Percentiles rank a stretch among this genome's conserved stretches.
Evolutionary conservation across 1,140 invertebrate genomes (phyloP).

Genomic region (Cotesia vestalis): DNA sequence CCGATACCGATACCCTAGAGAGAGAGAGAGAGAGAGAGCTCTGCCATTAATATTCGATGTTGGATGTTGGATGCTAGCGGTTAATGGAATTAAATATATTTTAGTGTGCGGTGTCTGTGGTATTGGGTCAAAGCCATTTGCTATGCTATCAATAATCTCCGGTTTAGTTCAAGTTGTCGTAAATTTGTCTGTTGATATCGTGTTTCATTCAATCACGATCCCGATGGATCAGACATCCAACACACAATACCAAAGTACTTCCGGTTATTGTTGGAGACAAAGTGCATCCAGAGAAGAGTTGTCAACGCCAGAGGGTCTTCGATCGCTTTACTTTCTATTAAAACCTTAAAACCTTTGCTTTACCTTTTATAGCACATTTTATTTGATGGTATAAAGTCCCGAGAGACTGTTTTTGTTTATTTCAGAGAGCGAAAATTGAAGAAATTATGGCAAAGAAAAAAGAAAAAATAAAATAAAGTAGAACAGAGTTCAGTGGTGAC

Average conservation of each 20-base stretch:
- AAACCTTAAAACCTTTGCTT: too few relatives aligned
- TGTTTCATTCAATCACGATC: constrained; percentile 38
- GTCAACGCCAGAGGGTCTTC: constrained; percentile 15
- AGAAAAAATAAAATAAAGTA: not conserved
- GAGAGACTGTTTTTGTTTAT: too few relatives aligned
- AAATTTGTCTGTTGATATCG: constrained; percentile 4
- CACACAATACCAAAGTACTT: constrained; percentile 2
- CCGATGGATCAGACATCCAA: not conserved
- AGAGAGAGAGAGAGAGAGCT: not conserved
- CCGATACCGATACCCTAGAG: not conserved
- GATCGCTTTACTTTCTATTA: not conserved
- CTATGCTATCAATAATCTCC: constrained; percentile 10
- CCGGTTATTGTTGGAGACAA: constrained; percentile 2
- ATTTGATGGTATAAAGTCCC: not conserved
- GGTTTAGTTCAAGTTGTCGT: constrained; percentile 19
- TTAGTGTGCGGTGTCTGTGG: not conserved
- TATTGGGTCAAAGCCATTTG: constrained; percentile 30
- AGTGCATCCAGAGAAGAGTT: constrained; percentile 8
- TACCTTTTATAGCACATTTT: too few relatives aligned
- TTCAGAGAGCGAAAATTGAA: too few relatives aligned
- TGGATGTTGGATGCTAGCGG: not conserved
- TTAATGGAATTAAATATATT: not conserved
- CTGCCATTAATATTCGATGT: too few relatives aligned
- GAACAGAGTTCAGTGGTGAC: constrained; percentile 7
- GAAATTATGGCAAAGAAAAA: not conserved